These are phyloP conservation scores for Drosophila gunungcola DNA, from an alignment of 1,140 invertebrate species.

Conservation along the genomic window DNA sequence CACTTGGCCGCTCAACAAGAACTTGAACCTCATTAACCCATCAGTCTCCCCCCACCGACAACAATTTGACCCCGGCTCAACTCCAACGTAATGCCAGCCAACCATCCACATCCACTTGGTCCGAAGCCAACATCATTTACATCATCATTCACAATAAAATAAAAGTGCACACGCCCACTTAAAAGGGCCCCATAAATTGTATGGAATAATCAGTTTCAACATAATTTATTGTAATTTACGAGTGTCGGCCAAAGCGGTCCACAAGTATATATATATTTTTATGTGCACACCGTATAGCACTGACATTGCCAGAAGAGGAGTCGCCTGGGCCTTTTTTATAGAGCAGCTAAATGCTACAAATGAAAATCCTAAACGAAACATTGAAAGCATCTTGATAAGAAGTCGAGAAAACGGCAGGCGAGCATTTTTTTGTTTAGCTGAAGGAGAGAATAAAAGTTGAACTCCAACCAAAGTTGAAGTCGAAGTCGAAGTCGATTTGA, in stretches of 20 bases:
- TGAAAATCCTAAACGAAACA: constrained; percentile 83
- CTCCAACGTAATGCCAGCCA: constrained; percentile 43
- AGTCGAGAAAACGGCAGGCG: constrained; percentile 44
- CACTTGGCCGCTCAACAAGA: constrained; percentile 44
- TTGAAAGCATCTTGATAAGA: constrained; percentile 82
- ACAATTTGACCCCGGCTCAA: constrained; percentile 69
- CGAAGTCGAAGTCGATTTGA: constrained; percentile 33
- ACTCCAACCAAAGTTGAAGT: constrained; percentile 15
- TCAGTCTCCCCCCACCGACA: constrained; percentile 53
- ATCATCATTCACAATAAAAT: constrained; percentile 84
- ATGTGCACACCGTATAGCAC: constrained; percentile 29
- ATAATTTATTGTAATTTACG: constrained; percentile 84
- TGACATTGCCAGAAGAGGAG: constrained; percentile 69
- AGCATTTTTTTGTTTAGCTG: constrained; percentile 25
- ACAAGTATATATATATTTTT: constrained; percentile 17
- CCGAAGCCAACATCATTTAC: constrained; percentile 76
- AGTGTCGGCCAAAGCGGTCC: constrained; percentile 72
- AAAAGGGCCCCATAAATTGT: constrained; percentile 82
- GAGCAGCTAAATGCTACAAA: constrained; percentile 81
- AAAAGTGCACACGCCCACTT: constrained; percentile 82
- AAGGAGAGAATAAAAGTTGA: constrained; percentile 34
- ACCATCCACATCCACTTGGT: constrained; percentile 31
- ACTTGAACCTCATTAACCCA: constrained; percentile 71
- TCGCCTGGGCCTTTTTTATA: constrained; percentile 54
- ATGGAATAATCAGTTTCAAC: constrained; percentile 82